Evolutionary conservation across 2,797 vertebrate species (phyloP).

Genomic region (Acrossocheilus fasciatus): DNA sequence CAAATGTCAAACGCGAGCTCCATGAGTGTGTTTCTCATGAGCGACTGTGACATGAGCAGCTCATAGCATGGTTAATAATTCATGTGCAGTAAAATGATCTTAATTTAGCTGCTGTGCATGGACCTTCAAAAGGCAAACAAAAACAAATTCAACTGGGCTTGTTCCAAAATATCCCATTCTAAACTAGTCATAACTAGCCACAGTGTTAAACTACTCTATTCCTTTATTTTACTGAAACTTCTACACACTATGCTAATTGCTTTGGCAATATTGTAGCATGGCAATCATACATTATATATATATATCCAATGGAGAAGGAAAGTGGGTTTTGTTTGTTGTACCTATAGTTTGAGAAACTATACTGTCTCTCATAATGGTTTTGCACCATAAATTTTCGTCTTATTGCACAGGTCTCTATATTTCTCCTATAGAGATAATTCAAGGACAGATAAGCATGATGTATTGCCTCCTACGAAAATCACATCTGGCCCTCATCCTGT

Average conservation of each 20-base stretch:
- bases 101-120: slow-evolving; percentile 76
- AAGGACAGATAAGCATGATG: slow-evolving; percentile 4
- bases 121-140: slow-evolving; percentile 54
- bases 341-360: background rate
- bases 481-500: slow-evolving; percentile 31
- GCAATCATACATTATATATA: background rate
- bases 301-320: background rate
- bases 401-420: slow-evolving; percentile 8
- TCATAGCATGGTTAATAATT: slow-evolving; percentile 80
- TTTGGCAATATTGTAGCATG: background rate
- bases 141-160: background rate
- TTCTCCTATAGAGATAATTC: slow-evolving; percentile 22
- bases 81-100: slow-evolving; percentile 83
- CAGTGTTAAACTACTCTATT: background rate
- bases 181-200: background rate
- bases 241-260: background rate
- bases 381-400: background rate
- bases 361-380: background rate
- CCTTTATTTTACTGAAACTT: background rate
- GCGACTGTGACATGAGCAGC: slow-evolving; percentile 73
- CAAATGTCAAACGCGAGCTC: background rate
- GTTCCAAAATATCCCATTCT: background rate
- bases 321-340: background rate
- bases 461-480: slow-evolving; percentile 23
- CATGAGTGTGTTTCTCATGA: slow-evolving; percentile 43